phyloP scores from a whole-genome alignment of 2,113 vertebrate genomes.

The Phaetusa simplex region DNA sequence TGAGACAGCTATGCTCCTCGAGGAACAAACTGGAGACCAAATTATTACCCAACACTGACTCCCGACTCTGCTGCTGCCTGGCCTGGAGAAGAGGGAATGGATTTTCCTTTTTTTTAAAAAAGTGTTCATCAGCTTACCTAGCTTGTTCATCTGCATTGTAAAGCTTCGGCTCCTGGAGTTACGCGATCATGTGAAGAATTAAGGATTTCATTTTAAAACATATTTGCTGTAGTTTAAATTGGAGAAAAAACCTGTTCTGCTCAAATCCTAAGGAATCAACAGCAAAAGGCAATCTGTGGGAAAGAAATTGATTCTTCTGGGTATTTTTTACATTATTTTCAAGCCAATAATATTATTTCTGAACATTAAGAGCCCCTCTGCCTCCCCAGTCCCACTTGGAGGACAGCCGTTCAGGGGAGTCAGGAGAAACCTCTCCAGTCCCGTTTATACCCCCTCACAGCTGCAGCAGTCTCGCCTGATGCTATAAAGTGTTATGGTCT shows the following conservation, averaged over 20 bases:
- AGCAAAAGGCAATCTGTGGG: neutral
- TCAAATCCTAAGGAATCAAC: neutral
- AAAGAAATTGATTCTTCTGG: neutral
- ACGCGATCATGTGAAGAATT: neutral
- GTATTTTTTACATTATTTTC: neutral
- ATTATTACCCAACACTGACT: neutral
- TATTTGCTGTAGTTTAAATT: neutral
- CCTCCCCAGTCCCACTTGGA: neutral
- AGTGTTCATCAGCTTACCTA: neutral
- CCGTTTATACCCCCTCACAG: neutral
- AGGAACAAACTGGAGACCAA: neutral
- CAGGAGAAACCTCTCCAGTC: neutral
- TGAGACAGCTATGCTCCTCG: neutral
- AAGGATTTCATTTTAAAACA: neutral
- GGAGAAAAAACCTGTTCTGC: neutral
- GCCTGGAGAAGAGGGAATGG: neutral
- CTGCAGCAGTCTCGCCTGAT: neutral
- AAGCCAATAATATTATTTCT: neutral
- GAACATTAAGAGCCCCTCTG: neutral
- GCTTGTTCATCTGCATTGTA: neutral
- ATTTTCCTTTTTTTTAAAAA: neutral
- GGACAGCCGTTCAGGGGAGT: neutral
- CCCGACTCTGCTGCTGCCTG: neutral
- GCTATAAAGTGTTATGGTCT: neutral
- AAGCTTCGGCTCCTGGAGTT: neutral